Evolutionary conservation across 2,888 invertebrate genomes (phyloP).

Genomic region (Drosophila niveifrons): DNA sequence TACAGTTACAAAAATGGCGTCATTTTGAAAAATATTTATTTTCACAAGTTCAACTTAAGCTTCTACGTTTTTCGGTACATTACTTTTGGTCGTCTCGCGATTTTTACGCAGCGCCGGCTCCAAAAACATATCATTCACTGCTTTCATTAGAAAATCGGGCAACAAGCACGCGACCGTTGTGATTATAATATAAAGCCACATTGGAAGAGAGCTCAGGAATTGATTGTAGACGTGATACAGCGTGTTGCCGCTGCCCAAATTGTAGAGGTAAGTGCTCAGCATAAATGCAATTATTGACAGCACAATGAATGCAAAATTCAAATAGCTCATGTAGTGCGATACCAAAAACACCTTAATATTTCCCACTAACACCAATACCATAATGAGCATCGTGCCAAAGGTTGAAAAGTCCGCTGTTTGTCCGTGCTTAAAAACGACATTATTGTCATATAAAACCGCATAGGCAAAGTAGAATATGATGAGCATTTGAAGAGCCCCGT

Average conservation of each 20-base stretch:
- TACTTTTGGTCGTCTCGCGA: background rate
- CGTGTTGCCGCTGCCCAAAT: slow-evolving; percentile 85
- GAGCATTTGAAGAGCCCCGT: slow-evolving; percentile 88
- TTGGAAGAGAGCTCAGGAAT: slow-evolving; percentile 86
- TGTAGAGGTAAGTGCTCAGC: slow-evolving; percentile 86
- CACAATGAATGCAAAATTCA: slow-evolving; percentile 86
- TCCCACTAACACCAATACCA: slow-evolving; percentile 86
- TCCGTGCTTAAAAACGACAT: slow-evolving; percentile 85
- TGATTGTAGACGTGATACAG: slow-evolving; percentile 87
- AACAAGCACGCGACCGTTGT: slow-evolving; percentile 86
- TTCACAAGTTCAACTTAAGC: background rate
- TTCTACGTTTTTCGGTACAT: background rate
- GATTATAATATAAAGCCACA: slow-evolving; percentile 87
- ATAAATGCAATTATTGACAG: slow-evolving; percentile 87
- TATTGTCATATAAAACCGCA: slow-evolving; percentile 83
- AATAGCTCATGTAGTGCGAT: slow-evolving; percentile 87
- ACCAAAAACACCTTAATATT: slow-evolving; percentile 88
- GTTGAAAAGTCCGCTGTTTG: slow-evolving; percentile 86
- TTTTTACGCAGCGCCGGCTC: slow-evolving; percentile 24
- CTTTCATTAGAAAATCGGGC: slow-evolving; percentile 86
- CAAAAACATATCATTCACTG: slow-evolving; percentile 62
- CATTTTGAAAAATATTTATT: background rate
- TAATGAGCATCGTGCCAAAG: slow-evolving; percentile 88
- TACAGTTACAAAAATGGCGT: background rate
- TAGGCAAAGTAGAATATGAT: slow-evolving; percentile 87